Evolutionary conservation across 2,113 vertebrate species (phyloP), one percentile per base, ranked within the genome.

Genomic region (Myotis lucifugus): DNA sequence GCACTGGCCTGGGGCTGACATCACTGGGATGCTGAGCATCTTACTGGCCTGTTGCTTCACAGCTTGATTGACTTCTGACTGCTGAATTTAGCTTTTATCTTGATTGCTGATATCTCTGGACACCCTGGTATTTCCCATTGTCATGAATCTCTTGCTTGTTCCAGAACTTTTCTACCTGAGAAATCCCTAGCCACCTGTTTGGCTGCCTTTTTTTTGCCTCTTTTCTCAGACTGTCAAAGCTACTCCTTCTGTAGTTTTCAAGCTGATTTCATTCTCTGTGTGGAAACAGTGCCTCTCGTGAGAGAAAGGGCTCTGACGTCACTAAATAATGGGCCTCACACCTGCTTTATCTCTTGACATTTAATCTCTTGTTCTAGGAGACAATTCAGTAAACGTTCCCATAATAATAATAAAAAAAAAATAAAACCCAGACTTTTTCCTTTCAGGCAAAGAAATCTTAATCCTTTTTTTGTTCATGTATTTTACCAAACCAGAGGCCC

Each of bases 361-460:
- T 95, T 93, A 97, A 88, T 92, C 90, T 93, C 85, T 97, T 95
- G 92, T 95, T 97, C 95, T 74, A 93, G 82, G 92, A 94, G 88
- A 95, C 85, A 97, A 95, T 94, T 97, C 81, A 76, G 66, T 54
- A 97, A 95, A 79, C 81, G 76, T 23, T 85, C 40, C 15, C 56
- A 83, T 83, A 95, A 91, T 23, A 85, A 82, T 46, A 81, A 94
- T n/a, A 67, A 64, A 48, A n/a, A n/a, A n/a, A 34, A 70, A 92
- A 72, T 70, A 92, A 67, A 48, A 83, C 40, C 69, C 73, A 88
- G 90, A 97, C 82, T 85, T 93, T 95, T 95, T 85, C 78, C 46
- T 97, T 95, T 94, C 69, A 94, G 92, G 64, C 61, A 96, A 85
- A 88, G 93, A 93, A 97, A 96, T 91, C 81, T 93, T 97, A 96